Conservation (phyloP, 1,140 invertebrate species). For the Zaprionus tsacasi region DNA sequence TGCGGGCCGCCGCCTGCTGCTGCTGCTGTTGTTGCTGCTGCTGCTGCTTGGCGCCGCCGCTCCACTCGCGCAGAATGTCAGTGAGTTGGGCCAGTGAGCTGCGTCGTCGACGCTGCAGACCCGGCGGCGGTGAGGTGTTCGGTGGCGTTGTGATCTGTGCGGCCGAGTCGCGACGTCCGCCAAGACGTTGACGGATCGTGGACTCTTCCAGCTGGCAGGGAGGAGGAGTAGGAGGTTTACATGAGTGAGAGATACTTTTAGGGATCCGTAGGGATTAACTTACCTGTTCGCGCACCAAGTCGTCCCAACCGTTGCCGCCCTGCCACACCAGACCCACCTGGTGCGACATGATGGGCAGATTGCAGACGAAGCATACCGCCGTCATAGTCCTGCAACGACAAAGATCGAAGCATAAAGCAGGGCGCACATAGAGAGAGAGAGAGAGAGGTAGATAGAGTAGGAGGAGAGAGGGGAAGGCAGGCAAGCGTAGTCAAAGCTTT, state of each 20-base stretch:
- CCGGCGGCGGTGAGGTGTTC: slow-evolving; percentile 85
- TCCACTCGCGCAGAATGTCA: slow-evolving; percentile 94
- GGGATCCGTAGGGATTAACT: neutral
- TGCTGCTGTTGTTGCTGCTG: slow-evolving; percentile 60
- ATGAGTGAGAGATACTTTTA: neutral
- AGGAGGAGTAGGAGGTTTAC: neutral
- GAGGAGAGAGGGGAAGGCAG: neutral
- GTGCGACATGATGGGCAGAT: slow-evolving; percentile 95
- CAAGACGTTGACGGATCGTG: slow-evolving; percentile 91
- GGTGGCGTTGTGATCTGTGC: slow-evolving; percentile 95
- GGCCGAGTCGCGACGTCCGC: slow-evolving; percentile 92
- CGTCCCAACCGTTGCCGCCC: slow-evolving; percentile 96
- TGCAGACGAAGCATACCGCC: slow-evolving; percentile 97
- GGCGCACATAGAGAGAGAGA: neutral
- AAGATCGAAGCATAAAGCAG: slow-evolving; percentile 3
- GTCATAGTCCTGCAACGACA: slow-evolving; percentile 92
- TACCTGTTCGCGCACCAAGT: slow-evolving; percentile 91
- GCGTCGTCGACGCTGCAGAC: slow-evolving; percentile 88
- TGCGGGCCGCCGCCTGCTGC: slow-evolving; percentile 77
- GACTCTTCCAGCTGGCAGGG: slow-evolving; percentile 89
- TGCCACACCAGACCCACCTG: slow-evolving; percentile 97
- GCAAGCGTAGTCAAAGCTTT: neutral
- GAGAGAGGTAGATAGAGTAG: neutral
- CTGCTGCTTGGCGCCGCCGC: slow-evolving; percentile 87
- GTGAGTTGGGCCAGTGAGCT: slow-evolving; percentile 94